Percentiles rank a stretch among this genome's conserved stretches.
phyloP scores from a whole-genome alignment of 2,113 vertebrate genomes.

The Corythornis vintsioides region DNA sequence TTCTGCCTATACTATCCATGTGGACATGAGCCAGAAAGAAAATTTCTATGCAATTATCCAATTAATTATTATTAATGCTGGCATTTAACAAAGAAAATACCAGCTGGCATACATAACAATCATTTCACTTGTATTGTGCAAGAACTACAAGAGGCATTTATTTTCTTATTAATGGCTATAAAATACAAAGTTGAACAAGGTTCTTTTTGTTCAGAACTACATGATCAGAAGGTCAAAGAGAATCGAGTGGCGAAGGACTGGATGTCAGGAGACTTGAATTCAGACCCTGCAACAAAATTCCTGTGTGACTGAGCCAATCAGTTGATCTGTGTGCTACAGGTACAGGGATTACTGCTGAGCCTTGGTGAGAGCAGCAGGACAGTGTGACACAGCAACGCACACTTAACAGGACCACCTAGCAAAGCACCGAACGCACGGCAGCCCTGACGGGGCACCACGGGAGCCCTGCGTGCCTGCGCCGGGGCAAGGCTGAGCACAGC shows the following conservation, averaged over 20 bases:
- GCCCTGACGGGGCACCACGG: background rate
- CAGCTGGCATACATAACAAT: background rate
- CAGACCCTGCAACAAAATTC: background rate
- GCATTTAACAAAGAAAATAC: background rate
- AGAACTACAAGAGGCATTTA: background rate
- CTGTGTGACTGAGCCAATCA: background rate
- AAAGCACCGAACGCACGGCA: background rate
- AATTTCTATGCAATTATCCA: background rate
- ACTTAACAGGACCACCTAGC: background rate
- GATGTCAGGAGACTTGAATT: background rate
- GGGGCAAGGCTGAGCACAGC: background rate
- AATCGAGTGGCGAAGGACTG: background rate
- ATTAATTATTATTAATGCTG: constrained; percentile 27
- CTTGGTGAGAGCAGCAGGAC: background rate
- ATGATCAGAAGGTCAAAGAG: background rate
- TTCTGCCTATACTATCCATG: background rate
- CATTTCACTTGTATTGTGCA: background rate
- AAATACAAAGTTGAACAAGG: background rate
- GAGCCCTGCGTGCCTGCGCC: background rate
- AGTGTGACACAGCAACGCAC: background rate
- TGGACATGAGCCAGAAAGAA: constrained; percentile 3
- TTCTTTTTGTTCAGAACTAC: background rate
- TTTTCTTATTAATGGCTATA: background rate
- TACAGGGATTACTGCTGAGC: background rate
- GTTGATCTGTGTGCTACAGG: background rate